These are phyloP conservation scores for Sinodicranocentrus sp. DNA, from an alignment of 2,888 invertebrate genomes.

Conservation along the genomic window DNA sequence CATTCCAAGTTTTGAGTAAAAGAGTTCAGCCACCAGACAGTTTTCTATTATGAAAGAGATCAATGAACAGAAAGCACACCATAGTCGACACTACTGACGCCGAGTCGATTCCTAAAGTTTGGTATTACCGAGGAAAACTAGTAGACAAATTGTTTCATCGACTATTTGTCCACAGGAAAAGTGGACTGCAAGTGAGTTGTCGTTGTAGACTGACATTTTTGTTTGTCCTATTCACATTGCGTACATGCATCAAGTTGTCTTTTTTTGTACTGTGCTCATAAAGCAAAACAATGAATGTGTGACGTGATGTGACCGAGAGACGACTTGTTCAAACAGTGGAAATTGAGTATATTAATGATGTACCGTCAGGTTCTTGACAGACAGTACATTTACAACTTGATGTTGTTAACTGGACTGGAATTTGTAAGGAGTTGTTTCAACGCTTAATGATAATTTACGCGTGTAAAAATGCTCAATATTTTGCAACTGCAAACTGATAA, in stretches of 20 bases:
- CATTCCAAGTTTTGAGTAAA: slow-evolving; percentile 27
- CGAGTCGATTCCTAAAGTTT: neutral
- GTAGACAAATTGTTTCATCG: slow-evolving; percentile 18
- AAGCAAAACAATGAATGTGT: neutral
- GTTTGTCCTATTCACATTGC: neutral
- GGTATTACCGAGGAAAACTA: slow-evolving; percentile 2
- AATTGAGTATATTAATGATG: slow-evolving; percentile 18
- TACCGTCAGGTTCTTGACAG: slow-evolving; percentile 29
- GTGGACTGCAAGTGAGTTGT: neutral
- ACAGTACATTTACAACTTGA: neutral
- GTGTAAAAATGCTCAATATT: no score
- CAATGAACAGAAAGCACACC: neutral
- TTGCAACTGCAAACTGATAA: no score
- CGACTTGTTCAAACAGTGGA: no score
- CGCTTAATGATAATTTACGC: neutral
- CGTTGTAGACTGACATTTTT: neutral
- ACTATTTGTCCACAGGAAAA: neutral
- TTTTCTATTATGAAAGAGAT: slow-evolving; percentile 18
- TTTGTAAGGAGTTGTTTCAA: neutral
- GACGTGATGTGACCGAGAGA: slow-evolving; percentile 10
- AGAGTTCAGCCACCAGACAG: neutral
- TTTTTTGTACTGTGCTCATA: neutral
- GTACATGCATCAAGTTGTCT: neutral
- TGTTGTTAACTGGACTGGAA: neutral
- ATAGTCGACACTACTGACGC: no score